A percentile compares a stretch with the other conserved stretches of the same genome.
These are phyloP conservation scores for Oophaga pumilio DNA, from an alignment of 2,113 vertebrate species.

Conservation along the genomic window DNA sequence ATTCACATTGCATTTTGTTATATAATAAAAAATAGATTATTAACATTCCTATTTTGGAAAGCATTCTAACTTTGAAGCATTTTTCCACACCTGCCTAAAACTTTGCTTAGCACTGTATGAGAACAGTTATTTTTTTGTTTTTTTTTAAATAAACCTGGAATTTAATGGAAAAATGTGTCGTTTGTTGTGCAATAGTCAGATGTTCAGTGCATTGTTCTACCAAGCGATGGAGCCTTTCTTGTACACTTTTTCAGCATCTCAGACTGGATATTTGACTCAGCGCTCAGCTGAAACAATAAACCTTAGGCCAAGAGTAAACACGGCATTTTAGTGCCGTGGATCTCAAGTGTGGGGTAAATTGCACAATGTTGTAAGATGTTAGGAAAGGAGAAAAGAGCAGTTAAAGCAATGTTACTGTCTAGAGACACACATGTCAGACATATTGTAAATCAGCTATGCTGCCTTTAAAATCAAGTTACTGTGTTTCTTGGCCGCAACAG, in stretches of 20 bases:
- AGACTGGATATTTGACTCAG: conserved; percentile 37
- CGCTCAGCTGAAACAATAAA: conserved; percentile 56
- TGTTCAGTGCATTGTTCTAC: conserved; percentile 20
- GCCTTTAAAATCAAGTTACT: conserved; percentile 16
- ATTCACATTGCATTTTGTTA: too few species aligned
- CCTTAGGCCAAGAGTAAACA: conserved; percentile 43
- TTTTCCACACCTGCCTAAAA: too few species aligned
- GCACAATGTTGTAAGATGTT: conserved; percentile 33
- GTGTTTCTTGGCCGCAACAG: conserved; percentile 23
- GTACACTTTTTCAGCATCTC: conserved; percentile 26
- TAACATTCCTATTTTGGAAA: too few species aligned
- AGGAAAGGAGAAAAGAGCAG: conserved; percentile 32
- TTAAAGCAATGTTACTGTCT: conserved; percentile 40
- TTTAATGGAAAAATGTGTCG: background rate
- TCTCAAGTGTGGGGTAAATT: conserved; percentile 35
- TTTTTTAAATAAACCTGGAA: background rate
- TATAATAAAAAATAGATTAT: too few species aligned
- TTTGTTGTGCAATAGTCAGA: background rate
- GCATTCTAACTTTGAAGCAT: too few species aligned
- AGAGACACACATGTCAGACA: conserved; percentile 44
- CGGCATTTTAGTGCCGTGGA: conserved; percentile 30
- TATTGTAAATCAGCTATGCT: conserved; percentile 22
- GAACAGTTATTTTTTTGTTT: too few species aligned
- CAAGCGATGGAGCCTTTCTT: background rate
- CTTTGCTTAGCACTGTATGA: too few species aligned